phyloP scores from a whole-genome alignment of 2,797 vertebrate species.

The Taeniopygia guttata region DNA sequence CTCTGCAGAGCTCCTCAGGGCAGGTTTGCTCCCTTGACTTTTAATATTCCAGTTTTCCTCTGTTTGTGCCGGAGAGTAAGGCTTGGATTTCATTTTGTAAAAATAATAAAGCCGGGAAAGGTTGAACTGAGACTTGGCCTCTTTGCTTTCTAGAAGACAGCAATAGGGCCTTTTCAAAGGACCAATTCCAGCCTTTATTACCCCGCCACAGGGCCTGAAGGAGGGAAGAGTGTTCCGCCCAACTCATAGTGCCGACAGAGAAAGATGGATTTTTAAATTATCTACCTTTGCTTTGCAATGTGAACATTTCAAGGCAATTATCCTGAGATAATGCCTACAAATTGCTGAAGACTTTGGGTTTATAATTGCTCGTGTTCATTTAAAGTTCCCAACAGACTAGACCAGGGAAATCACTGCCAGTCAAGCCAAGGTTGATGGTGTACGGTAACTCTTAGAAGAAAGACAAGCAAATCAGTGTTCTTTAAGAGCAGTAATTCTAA shows the following conservation, averaged over 20 bases:
- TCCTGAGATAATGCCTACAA: conserved; percentile 83
- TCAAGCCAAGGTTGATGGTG: conserved; percentile 71
- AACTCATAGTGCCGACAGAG: conserved; percentile 68
- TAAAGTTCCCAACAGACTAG: conserved; percentile 80
- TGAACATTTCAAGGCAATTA: conserved; percentile 82
- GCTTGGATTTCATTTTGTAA: conserved; percentile 7
- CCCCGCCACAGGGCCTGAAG: conserved; percentile 61
- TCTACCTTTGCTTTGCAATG: conserved; percentile 79
- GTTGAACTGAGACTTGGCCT: conserved; percentile 62
- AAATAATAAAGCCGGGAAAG: conserved; percentile 61
- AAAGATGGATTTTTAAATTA: conserved; percentile 83
- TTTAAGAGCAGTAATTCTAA: conserved; percentile 70
- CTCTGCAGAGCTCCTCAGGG: background rate
- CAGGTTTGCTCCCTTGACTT: conserved; percentile 10
- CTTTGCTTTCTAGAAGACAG: conserved; percentile 58
- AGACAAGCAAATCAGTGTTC: conserved; percentile 69
- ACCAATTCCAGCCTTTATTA: conserved; percentile 65
- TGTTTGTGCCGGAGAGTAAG: conserved; percentile 31
- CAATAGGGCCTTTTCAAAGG: conserved; percentile 62
- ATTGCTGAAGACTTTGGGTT: conserved; percentile 79
- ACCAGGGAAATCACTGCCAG: conserved; percentile 76
- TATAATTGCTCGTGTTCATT: conserved; percentile 81
- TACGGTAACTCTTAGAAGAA: conserved; percentile 74
- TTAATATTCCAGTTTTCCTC: conserved; percentile 24
- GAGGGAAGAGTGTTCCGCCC: conserved; percentile 61